Conservation (phyloP, 2,797 vertebrate genomes). For the Onychomys leucogaster region DNA sequence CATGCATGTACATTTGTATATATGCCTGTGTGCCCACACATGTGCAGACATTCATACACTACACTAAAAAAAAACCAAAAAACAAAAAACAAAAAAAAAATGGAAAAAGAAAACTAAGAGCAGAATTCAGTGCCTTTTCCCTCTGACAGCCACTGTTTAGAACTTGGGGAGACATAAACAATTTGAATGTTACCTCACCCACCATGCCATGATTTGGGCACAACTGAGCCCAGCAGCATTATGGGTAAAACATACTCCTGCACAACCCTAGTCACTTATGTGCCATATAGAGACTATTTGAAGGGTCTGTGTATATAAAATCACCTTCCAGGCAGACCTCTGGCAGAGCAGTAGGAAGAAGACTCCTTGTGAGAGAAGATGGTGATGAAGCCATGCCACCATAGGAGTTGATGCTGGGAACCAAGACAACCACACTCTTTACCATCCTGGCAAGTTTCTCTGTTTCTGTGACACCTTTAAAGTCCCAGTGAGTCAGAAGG, state of each 20-base stretch:
- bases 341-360: background rate
- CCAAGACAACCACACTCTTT: background rate
- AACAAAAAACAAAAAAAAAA: background rate
- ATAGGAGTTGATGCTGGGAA: background rate
- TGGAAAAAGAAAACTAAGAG: background rate
- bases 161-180: background rate
- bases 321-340: background rate
- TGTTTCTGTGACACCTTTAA: background rate
- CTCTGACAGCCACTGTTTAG: background rate
- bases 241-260: background rate
- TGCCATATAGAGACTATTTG: background rate
- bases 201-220: background rate
- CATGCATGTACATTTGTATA: too few relatives aligned
- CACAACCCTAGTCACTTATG: background rate
- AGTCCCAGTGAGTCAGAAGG: background rate
- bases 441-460: background rate
- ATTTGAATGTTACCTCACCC: background rate
- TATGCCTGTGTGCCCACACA: background rate
- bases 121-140: background rate
- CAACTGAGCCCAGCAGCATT: background rate
- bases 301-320: background rate
- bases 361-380: background rate
- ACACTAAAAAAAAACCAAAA: background rate
- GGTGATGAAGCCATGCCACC: too few relatives aligned
- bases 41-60: background rate